A percentile compares a stretch with the other conserved stretches of the same genome.
Evolutionary conservation across 1,140 invertebrate species (phyloP).

Genomic region (Pogonus chalceus): DNA sequence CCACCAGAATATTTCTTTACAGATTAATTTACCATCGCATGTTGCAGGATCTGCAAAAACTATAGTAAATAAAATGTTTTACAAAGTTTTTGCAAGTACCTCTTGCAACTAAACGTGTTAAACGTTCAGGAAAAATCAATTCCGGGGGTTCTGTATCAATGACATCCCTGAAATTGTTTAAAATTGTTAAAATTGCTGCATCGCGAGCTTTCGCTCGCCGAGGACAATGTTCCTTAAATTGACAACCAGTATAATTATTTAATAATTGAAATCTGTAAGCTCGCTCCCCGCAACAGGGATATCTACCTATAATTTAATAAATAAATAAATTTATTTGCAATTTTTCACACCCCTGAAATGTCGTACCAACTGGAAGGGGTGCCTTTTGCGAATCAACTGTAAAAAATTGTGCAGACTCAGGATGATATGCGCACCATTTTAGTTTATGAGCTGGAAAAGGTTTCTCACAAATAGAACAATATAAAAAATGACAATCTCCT

Average conservation of each 20-base stretch:
- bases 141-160: conserved; percentile 51
- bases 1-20: conserved; percentile 59
- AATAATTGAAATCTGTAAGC: conserved; percentile 45
- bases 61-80: conserved; percentile 10
- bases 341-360: not conserved
- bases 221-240: conserved; percentile 52
- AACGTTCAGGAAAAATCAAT: conserved; percentile 53
- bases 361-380: conserved; percentile 50
- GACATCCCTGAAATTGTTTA: conserved; percentile 43
- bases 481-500: conserved; percentile 73
- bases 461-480: conserved; percentile 61
- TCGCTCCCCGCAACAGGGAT: conserved; percentile 76
- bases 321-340: not conserved
- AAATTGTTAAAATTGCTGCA: conserved; percentile 44
- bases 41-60: not conserved
- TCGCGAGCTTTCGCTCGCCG: conserved; percentile 40
- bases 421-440: conserved; percentile 71
- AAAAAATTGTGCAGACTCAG: conserved; percentile 64
- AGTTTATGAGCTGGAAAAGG: conserved; percentile 68
- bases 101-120: conserved; percentile 50
- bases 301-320: conserved; percentile 40
- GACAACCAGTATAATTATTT: conserved; percentile 40
- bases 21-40: conserved; percentile 38
- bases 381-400: conserved; percentile 51
- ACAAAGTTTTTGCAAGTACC: conserved; percentile 33